These are phyloP conservation scores for Lottia scabra DNA, from an alignment of 2,888 invertebrate genomes.

Conservation along the genomic window DNA sequence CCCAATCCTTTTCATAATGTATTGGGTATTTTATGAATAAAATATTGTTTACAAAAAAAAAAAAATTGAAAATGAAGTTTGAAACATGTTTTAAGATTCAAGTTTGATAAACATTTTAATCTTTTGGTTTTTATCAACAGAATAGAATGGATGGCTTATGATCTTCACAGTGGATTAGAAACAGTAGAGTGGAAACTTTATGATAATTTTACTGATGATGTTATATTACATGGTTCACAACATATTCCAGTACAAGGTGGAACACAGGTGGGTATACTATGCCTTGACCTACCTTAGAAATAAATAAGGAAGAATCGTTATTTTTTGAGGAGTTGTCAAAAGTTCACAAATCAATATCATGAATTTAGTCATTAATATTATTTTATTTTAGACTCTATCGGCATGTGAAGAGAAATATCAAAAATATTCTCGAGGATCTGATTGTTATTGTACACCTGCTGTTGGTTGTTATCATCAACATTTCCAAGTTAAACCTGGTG, in stretches of 20 bases:
- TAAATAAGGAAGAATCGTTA: no score
- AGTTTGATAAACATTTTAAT: background rate
- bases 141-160: constrained; percentile 42
- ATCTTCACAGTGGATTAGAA: constrained; percentile 42
- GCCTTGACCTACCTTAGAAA: no score
- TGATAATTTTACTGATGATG: constrained; percentile 35
- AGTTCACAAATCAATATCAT: no score
- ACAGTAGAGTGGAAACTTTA: constrained; percentile 39
- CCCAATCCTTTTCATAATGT: no score
- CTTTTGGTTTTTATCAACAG: constrained; percentile 24
- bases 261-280: constrained; percentile 13
- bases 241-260: constrained; percentile 29
- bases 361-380: background rate
- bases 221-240: constrained; percentile 36
- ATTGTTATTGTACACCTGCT: constrained; percentile 46
- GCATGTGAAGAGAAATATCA: constrained; percentile 31
- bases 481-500: constrained; percentile 36
- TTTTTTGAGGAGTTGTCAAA: no score
- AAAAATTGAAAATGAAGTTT: no score
- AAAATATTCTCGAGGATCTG: constrained; percentile 32
- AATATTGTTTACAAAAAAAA: no score
- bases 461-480: constrained; percentile 42
- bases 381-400: constrained; percentile 23
- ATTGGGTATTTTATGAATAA: no score
- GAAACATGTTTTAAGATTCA: no score